Evolutionary conservation across 37 sponge, comb jelly and placozoan genomes (phyloP).

Genomic region (Theonella swinhoei): DNA sequence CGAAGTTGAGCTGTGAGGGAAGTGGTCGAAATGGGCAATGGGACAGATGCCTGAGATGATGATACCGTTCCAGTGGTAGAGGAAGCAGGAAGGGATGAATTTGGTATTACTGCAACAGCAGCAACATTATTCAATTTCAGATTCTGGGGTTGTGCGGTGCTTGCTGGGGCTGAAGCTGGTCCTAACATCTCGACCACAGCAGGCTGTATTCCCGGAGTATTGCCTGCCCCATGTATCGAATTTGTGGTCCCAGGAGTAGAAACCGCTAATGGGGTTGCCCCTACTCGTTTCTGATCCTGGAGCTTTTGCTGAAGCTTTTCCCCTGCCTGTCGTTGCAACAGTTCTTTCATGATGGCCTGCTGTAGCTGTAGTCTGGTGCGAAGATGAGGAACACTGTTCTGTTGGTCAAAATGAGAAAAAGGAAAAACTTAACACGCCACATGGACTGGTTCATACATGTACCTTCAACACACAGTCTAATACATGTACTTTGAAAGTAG

Average conservation of each 20-base stretch:
- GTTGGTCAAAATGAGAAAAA: not conserved
- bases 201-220: not conserved
- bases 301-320: conserved; percentile 17
- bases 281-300: not conserved
- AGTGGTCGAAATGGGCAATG: conserved; percentile 5
- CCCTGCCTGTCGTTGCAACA: conserved; percentile 25
- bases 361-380: conserved; percentile 58
- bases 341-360: conserved; percentile 58
- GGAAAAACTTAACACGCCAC: not conserved
- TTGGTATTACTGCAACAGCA: not conserved
- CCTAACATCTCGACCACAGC: not conserved
- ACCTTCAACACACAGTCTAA: not conserved
- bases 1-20: conserved; percentile 3
- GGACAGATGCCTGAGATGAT: not conserved
- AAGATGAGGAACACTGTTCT: conserved; percentile 82
- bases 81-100: not conserved
- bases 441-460: not conserved
- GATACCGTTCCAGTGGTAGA: too few species aligned
- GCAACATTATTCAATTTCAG: not conserved
- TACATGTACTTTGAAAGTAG: not conserved
- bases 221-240: not conserved
- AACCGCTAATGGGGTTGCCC: not conserved
- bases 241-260: not conserved
- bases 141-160: not conserved
- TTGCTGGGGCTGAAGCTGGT: not conserved